Conservation (phyloP, 2,888 invertebrate species). For the Biston stratarius region DNA sequence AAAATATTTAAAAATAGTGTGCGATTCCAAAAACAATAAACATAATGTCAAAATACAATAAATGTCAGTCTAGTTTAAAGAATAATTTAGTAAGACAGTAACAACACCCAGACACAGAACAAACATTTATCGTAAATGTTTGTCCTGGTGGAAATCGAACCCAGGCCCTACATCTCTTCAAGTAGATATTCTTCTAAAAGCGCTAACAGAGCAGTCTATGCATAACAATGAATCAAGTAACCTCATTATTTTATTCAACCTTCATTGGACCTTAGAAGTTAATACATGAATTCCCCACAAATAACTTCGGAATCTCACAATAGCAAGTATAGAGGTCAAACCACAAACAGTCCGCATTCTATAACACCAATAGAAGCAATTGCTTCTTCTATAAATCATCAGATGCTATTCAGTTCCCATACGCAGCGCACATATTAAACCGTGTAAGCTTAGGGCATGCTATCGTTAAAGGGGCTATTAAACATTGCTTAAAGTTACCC, state of each 20-base stretch:
- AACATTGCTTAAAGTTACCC: too few relatives aligned
- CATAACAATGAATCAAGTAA: neutral
- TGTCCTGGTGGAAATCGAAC: too few relatives aligned
- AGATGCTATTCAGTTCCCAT: constrained; percentile 58
- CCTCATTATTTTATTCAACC: neutral
- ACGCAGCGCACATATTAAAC: constrained; percentile 32
- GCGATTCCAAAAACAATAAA: too few relatives aligned
- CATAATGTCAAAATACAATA: too few relatives aligned
- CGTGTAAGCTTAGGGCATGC: constrained; percentile 45
- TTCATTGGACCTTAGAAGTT: neutral
- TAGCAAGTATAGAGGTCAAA: constrained; percentile 44
- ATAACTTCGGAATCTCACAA: constrained; percentile 11
- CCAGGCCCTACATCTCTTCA: too few relatives aligned
- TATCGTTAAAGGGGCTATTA: too few relatives aligned
- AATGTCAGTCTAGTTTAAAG: too few relatives aligned
- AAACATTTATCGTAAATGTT: too few relatives aligned
- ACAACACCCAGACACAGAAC: too few relatives aligned
- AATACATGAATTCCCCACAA: neutral
- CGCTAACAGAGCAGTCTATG: neutral
- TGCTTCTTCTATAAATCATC: constrained; percentile 71
- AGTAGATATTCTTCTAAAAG: too few relatives aligned
- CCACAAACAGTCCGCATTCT: constrained; percentile 19
- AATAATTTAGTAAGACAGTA: too few relatives aligned
- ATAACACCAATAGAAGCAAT: constrained; percentile 59
- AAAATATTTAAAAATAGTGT: too few relatives aligned